phyloP scores from a whole-genome alignment of 2,113 vertebrate genomes.

The Nerophis ophidion region DNA sequence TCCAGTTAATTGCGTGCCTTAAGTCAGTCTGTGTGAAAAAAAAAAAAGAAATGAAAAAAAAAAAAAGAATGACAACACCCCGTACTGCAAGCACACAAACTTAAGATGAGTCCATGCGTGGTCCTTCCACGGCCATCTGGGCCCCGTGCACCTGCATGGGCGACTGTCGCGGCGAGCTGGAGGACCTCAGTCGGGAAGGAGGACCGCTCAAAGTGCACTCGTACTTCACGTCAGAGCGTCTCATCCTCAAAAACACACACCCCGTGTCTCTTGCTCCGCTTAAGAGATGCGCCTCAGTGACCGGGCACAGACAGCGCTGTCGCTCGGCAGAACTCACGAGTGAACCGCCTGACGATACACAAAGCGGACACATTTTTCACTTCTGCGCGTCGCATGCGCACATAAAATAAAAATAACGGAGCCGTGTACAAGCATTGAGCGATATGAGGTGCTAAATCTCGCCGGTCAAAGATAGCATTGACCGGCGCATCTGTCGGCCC shows the following conservation, averaged over 20 bases:
- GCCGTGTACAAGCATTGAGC: constrained; percentile 8
- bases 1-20: constrained; percentile 1
- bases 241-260: constrained; percentile 33
- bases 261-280: constrained; percentile 16
- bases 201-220: constrained; percentile 17
- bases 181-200: constrained; percentile 28
- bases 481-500: constrained; percentile 37
- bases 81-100: constrained; percentile 17
- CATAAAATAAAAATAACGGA: constrained; percentile 2
- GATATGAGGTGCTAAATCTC: constrained; percentile 37
- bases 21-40: constrained; percentile 10
- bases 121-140: constrained; percentile 50
- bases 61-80: constrained; percentile 16
- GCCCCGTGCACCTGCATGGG: constrained; percentile 35
- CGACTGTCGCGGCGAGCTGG: constrained; percentile 32
- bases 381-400: constrained; percentile 5
- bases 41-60: constrained; percentile 14
- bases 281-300: constrained; percentile 53
- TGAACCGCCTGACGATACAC: constrained; percentile 8
- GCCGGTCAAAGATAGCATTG: constrained; percentile 22
- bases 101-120: constrained; percentile 24
- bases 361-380: constrained; percentile 14
- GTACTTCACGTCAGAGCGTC: constrained; percentile 50
- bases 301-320: constrained; percentile 34
- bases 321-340: constrained; percentile 20